These are phyloP conservation scores for Halichoerus grypus DNA, from an alignment of 2,113 vertebrate genomes.

Conservation along the genomic window DNA sequence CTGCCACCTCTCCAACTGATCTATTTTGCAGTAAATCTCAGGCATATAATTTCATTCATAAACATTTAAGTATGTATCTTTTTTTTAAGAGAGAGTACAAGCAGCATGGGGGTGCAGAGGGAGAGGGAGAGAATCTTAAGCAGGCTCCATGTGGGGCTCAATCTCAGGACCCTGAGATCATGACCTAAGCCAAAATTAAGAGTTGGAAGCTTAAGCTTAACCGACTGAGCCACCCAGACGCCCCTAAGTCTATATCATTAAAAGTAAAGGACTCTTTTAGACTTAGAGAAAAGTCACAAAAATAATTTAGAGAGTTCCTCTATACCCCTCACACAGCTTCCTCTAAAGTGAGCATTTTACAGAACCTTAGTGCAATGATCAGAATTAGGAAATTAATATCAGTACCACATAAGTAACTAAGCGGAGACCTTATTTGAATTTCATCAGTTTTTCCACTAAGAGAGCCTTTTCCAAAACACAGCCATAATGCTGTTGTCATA, in stretches of 20 bases:
- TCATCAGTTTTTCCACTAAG: background rate
- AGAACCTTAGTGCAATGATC: background rate
- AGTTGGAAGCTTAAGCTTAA: background rate
- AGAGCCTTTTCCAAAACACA: conserved; percentile 1
- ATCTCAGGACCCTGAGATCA: background rate
- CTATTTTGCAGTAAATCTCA: background rate
- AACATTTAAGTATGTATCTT: conserved; percentile 15
- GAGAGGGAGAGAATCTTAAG: background rate
- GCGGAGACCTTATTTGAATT: background rate
- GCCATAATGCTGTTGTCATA: background rate
- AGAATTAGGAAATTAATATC: background rate
- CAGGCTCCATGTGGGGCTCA: background rate
- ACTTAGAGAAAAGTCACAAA: conserved; percentile 12
- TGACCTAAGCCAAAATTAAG: background rate
- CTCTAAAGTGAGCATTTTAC: background rate
- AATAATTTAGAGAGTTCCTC: background rate
- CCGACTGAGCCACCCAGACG: background rate
- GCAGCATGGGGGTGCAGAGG: background rate
- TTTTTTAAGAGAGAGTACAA: background rate
- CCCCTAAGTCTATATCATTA: background rate
- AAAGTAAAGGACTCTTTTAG: background rate
- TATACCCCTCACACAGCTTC: background rate
- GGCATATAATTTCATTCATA: conserved; percentile 7
- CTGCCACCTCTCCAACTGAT: background rate
- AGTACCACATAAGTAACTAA: background rate